phyloP scores from a whole-genome alignment of 2,888 invertebrate genomes.

The Metellina segmentata region DNA sequence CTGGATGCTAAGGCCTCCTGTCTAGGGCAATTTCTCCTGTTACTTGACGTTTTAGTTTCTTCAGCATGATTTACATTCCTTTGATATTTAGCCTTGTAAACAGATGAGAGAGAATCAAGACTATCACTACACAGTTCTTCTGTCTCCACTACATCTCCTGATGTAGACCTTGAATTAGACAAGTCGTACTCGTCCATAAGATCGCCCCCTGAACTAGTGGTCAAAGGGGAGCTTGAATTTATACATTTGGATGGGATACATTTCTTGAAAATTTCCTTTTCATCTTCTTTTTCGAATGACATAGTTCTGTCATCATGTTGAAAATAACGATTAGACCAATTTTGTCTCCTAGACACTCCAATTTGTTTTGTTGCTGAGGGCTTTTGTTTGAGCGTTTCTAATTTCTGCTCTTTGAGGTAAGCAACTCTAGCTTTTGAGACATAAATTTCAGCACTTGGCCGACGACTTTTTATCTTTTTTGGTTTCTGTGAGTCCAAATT shows the following conservation, averaged over 20 bases:
- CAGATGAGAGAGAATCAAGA: background rate
- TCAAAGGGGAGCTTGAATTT: constrained; percentile 28
- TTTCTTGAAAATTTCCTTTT: constrained; percentile 6
- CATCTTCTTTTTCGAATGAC: background rate
- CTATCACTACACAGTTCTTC: constrained; percentile 34
- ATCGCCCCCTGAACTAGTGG: constrained; percentile 39
- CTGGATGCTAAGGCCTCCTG: constrained; percentile 3
- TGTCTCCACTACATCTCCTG: no score
- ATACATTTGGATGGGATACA: constrained; percentile 9
- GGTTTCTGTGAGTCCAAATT: constrained; percentile 17
- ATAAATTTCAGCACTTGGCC: constrained; percentile 72
- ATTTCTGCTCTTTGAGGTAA: background rate
- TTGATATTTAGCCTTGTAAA: background rate
- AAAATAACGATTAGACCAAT: background rate
- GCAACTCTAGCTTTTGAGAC: constrained; percentile 62
- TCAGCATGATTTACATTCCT: constrained; percentile 13
- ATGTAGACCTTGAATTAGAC: constrained; percentile 42
- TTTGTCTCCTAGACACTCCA: background rate
- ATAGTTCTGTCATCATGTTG: background rate
- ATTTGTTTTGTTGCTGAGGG: background rate
- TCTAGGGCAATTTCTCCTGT: constrained; percentile 4
- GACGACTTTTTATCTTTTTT: constrained; percentile 45
- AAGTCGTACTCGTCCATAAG: constrained; percentile 52
- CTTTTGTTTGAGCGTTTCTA: background rate
- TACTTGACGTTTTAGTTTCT: background rate